These are phyloP conservation scores for Phortica variegata DNA, from an alignment of 1,140 invertebrate genomes.

Conservation along the genomic window DNA sequence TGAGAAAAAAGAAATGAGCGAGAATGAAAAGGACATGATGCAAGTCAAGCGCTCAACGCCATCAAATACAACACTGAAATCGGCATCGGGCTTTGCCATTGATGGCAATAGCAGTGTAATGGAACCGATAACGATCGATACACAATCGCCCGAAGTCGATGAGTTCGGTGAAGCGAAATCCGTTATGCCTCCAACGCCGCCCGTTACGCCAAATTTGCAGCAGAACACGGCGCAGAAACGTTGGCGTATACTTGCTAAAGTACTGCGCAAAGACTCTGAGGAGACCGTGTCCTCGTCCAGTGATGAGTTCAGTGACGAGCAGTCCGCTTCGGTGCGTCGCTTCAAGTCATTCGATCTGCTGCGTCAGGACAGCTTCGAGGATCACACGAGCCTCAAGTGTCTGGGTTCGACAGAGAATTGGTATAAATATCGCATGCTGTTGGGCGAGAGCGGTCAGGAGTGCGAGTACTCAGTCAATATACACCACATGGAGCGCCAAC, in stretches of 20 bases:
- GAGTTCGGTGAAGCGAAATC: neutral
- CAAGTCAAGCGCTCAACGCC: too few species aligned
- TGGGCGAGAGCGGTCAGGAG: conserved; percentile 53
- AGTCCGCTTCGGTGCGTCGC: conserved; percentile 47
- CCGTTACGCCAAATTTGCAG: conserved; percentile 41
- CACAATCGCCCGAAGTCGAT: too few species aligned
- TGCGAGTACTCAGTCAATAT: conserved; percentile 60
- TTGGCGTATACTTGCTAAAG: conserved; percentile 70
- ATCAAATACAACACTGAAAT: too few species aligned
- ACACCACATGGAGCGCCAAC: conserved; percentile 62
- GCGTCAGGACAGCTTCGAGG: conserved; percentile 50
- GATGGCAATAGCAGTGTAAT: too few species aligned
- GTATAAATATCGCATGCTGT: conserved; percentile 61
- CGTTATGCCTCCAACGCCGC: conserved; percentile 49
- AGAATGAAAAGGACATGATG: too few species aligned
- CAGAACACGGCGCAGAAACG: conserved; percentile 63
- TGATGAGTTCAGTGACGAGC: conserved; percentile 43
- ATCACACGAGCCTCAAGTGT: conserved; percentile 44
- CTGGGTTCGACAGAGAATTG: conserved; percentile 56
- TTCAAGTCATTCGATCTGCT: conserved; percentile 54
- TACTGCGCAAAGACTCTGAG: conserved; percentile 61
- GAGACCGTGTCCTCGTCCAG: conserved; percentile 43
- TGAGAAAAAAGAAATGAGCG: too few species aligned
- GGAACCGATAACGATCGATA: too few species aligned
- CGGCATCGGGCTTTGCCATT: too few species aligned